Percentiles rank a stretch among this genome's conserved stretches.
Evolutionary conservation across 2,113 vertebrate genomes (phyloP).

Genomic region (Thunnus maccoyii): DNA sequence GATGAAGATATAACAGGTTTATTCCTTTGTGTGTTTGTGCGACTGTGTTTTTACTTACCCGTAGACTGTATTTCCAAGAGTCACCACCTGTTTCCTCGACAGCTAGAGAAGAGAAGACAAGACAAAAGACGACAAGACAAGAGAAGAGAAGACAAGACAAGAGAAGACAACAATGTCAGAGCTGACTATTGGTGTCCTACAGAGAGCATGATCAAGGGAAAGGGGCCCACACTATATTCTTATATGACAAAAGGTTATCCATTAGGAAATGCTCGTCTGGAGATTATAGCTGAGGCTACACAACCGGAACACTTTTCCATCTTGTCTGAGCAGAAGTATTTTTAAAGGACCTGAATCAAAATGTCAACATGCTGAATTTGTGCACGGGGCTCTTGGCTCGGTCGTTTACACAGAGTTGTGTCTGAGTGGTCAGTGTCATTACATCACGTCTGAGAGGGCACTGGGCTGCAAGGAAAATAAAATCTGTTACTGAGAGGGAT

Average conservation of each 20-base stretch:
- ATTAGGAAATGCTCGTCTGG: not conserved
- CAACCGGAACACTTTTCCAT: conserved; percentile 1
- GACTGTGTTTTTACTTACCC: conserved; percentile 86
- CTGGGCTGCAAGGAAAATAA: not conserved
- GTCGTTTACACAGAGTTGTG: conserved; percentile 14
- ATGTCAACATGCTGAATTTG: conserved; percentile 4
- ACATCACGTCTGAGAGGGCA: not conserved
- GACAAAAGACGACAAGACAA: not conserved
- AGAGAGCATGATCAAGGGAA: too few relatives aligned
- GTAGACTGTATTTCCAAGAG: conserved; percentile 98
- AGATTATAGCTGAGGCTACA: not conserved
- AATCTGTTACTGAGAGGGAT: not conserved
- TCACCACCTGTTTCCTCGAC: conserved; percentile 97
- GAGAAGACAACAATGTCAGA: too few relatives aligned
- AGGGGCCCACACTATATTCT: not conserved
- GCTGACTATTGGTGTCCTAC: too few relatives aligned
- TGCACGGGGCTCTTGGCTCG: not conserved
- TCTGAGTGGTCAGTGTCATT: conserved; percentile 27
- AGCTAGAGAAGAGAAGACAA: conserved; percentile 67
- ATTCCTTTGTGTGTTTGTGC: not conserved
- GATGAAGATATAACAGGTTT: not conserved
- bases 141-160: not conserved
- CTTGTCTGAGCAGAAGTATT: not conserved
- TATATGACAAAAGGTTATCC: conserved; percentile 15
- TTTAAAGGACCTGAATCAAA: not conserved